Base-by-base conservation (phyloP, 2,888 invertebrate genomes). In the Seladonia tumulorum region DNA sequence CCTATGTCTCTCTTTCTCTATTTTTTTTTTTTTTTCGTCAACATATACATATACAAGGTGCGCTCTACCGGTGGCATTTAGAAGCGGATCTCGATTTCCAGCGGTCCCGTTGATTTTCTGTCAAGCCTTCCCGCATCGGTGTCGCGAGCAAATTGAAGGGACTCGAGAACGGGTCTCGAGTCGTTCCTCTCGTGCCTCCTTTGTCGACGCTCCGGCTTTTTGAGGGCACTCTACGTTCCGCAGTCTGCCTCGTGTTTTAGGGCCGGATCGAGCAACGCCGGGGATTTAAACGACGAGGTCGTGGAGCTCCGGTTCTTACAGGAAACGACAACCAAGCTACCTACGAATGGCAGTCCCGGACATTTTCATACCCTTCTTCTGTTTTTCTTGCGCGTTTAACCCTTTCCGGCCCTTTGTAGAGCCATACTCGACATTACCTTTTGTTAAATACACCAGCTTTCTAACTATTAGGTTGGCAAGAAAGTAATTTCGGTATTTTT, bases 121-220 rank as follows among this genome's bases (percentile, higher is more conserved):
- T 18, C 76, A 18, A n/a, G 49, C 60, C 74, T 29, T 16, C 25
- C 49, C 53, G 10, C 45, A 45, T 76, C 39, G 29, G 42, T 29
- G 57, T 49, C 75, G 22, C 53, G 45, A 42, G 49, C 35, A 83
- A 78, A 84, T 75, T 68, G 84, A 47, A 82, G 29, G 75, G 71
- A 74, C 78, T 75, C 45, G 42, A 29, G 45, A 39, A 25, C 63
- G 29, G 63, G 29, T 66, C 72, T 49, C 39, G 45, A 57, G 72
- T 66, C 68, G 53, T 42, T 66, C 53, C 57, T 47, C 49, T 60
- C 60, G 53, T 39, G 47, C 35, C 72, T 77, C 76, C 76, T 76
- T 82, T 82, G 83, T 76, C 72, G 57, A 76, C 47, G 76, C 53
- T 5, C 45, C 68, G 68, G 72, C 72, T 73, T 83, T 83, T 72